Percentiles rank a stretch among this genome's conserved stretches.
phyloP scores from a whole-genome alignment of 2,113 vertebrate species.

The Odocoileus hemionus region DNA sequence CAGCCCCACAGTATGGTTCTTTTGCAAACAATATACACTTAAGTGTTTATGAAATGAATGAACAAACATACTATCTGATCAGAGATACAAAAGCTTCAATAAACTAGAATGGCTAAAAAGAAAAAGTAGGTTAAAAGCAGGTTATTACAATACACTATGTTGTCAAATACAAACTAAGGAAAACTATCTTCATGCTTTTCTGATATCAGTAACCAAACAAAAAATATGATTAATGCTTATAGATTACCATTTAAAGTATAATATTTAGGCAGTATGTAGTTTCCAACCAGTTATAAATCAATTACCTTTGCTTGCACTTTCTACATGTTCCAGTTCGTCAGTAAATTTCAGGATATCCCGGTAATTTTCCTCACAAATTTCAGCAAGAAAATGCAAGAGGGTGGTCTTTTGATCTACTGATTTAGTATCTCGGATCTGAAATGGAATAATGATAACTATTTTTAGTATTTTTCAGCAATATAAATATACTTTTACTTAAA shows the following conservation, averaged over 20 bases:
- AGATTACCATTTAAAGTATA: conserved; percentile 46
- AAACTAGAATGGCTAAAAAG: background rate
- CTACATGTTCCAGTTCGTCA: conserved; percentile 93
- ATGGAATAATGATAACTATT: background rate
- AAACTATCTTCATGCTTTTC: background rate
- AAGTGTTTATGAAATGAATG: background rate
- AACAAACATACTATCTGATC: background rate
- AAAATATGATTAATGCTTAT: background rate
- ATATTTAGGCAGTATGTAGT: background rate
- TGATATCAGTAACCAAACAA: conserved; percentile 19
- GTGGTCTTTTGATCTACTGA: conserved; percentile 92
- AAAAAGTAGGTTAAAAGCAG: background rate
- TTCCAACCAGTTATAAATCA: conserved; percentile 2
- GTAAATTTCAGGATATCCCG: conserved; percentile 91
- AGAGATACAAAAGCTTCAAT: background rate
- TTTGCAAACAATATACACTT: background rate
- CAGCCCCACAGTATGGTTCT: background rate
- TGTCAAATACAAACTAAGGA: background rate
- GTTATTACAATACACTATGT: background rate
- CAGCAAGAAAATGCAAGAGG: conserved; percentile 93
- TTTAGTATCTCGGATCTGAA: conserved; percentile 95
- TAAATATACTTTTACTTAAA: background rate
- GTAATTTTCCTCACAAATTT: conserved; percentile 90
- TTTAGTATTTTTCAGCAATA: background rate
- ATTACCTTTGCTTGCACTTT: conserved; percentile 96